A percentile compares a stretch with the other conserved stretches of the same genome.
Conservation (phyloP, 2,797 vertebrate genomes). For the Coregonus ussuriensis region DNA sequence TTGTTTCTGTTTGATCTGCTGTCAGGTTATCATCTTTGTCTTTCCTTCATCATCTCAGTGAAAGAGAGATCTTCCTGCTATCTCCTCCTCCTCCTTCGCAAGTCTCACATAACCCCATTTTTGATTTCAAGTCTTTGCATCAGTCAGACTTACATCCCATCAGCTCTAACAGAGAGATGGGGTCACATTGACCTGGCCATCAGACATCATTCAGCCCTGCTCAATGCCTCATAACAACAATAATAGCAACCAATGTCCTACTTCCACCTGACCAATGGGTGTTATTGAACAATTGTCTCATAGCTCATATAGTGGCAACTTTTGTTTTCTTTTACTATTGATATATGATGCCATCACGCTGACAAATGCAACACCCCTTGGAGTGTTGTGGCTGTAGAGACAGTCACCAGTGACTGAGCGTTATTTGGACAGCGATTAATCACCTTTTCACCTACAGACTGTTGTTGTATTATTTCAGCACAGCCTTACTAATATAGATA, state of each 20-base stretch:
- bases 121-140: slow-evolving; percentile 4
- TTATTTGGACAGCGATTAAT: slow-evolving; percentile 15
- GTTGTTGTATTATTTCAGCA: background rate
- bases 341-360: slow-evolving; percentile 18
- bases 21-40: slow-evolving; percentile 15
- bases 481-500: background rate
- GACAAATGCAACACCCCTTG: slow-evolving; percentile 9
- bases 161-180: slow-evolving; percentile 15
- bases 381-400: background rate
- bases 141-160: background rate
- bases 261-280: background rate
- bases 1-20: slow-evolving; percentile 30
- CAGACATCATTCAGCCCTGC: slow-evolving; percentile 42
- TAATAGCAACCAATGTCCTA: background rate
- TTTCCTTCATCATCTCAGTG: slow-evolving; percentile 18
- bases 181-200: slow-evolving; percentile 10
- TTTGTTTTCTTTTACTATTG: slow-evolving; percentile 5
- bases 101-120: background rate
- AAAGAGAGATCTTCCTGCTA: background rate
- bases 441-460: background rate
- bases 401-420: background rate
- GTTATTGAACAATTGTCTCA: background rate
- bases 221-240: slow-evolving; percentile 37
- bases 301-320: background rate
- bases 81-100: background rate